These are phyloP conservation scores for Didymodactylos carnosus DNA, from an alignment of 2,888 invertebrate species.

Conservation along the genomic window DNA sequence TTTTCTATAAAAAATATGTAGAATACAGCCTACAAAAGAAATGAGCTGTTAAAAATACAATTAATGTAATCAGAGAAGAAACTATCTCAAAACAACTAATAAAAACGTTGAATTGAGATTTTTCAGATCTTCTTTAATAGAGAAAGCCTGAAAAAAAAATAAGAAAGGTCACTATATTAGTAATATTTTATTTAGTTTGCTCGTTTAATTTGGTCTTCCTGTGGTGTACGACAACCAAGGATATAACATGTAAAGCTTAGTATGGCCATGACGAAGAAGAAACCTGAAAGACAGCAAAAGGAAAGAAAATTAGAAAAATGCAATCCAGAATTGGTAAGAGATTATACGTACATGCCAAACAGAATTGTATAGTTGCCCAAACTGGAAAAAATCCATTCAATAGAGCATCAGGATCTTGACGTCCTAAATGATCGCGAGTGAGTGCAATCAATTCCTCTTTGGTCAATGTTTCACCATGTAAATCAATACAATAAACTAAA, in stretches of 20 bases:
- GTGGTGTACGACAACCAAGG: conserved; percentile 5
- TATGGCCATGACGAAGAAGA: conserved; percentile 1
- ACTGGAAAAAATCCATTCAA: conserved; percentile 6
- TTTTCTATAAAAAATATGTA: no score
- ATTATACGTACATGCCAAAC: background rate
- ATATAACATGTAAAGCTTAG: conserved; percentile 6
- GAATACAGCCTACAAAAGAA: no score
- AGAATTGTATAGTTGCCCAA: conserved; percentile 7
- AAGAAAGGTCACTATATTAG: no score
- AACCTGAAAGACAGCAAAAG: background rate
- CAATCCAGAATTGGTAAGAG: background rate
- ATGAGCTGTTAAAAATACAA: no score
- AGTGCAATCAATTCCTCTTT: conserved; percentile 1
- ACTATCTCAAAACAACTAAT: no score
- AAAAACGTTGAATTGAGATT: no score
- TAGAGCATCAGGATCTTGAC: conserved; percentile 1
- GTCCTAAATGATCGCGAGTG: conserved; percentile 3
- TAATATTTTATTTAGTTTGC: background rate
- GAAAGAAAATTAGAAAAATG: no score
- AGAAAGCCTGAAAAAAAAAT: no score
- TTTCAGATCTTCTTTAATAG: no score
- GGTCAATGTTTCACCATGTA: background rate
- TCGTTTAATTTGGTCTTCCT: background rate
- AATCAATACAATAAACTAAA: background rate
- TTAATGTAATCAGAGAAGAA: no score